Percentiles rank a stretch among this genome's conserved stretches.
These are phyloP conservation scores for Rhinatrema bivittatum DNA, from an alignment of 2,797 vertebrate species.

Conservation along the genomic window DNA sequence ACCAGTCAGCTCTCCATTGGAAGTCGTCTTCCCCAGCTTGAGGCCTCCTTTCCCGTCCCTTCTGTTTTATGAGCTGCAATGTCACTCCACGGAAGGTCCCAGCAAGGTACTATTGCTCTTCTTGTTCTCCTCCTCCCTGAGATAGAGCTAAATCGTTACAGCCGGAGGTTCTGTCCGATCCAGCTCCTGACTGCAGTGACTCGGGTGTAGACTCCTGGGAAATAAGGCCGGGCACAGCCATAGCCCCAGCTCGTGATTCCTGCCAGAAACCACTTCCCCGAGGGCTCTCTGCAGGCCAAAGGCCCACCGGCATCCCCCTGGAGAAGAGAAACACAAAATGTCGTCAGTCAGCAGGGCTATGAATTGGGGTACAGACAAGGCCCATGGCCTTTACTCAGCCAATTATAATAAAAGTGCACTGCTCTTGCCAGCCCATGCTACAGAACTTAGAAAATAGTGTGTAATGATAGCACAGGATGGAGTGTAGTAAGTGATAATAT, in stretches of 20 bases:
- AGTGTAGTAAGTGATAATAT: too few species aligned
- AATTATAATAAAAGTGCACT: background rate
- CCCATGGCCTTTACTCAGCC: too few species aligned
- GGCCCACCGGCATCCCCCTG: constrained; percentile 93
- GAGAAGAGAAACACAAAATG: constrained; percentile 1
- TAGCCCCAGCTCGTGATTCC: constrained; percentile 96
- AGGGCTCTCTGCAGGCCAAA: constrained; percentile 72
- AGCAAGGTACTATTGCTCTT: background rate
- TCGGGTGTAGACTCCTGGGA: constrained; percentile 83
- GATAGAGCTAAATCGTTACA: constrained; percentile 13
- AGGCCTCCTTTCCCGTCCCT: too few species aligned
- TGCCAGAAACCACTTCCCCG: constrained; percentile 85
- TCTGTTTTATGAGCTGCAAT: too few species aligned
- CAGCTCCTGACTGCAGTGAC: constrained; percentile 78
- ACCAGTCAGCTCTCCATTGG: background rate
- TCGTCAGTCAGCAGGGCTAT: background rate
- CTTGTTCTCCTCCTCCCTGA: background rate
- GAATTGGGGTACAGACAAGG: too few species aligned
- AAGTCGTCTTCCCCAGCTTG: too few species aligned
- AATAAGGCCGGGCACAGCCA: constrained; percentile 78
- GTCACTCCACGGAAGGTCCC: too few species aligned
- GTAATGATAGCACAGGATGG: too few species aligned
- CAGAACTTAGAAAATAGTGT: too few species aligned
- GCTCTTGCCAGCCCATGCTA: background rate
- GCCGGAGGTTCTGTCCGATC: constrained; percentile 69